Evolutionary conservation across 1,140 invertebrate genomes (phyloP).

Genomic region (Prorops nasuta): DNA sequence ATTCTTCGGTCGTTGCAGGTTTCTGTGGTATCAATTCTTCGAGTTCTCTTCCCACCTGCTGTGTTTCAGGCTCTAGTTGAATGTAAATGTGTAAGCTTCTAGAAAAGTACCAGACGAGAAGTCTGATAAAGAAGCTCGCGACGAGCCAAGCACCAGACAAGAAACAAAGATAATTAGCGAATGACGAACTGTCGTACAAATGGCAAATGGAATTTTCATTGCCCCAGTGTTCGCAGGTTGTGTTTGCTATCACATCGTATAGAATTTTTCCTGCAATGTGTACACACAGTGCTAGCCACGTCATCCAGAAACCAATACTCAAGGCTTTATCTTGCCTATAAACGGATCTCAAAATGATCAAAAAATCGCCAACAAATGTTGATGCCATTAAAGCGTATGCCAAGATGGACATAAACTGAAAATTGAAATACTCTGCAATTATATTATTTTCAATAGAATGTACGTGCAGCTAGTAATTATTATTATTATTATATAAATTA

Average conservation of each 20-base stretch:
- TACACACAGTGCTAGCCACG: conserved; percentile 55
- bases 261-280: conserved; percentile 59
- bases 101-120: conserved; percentile 33
- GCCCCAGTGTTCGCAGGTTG: conserved; percentile 42
- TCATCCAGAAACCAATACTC: conserved; percentile 60
- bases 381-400: conserved; percentile 42
- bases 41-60: conserved; percentile 19
- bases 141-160: conserved; percentile 33
- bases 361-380: conserved; percentile 57
- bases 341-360: conserved; percentile 60
- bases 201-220: conserved; percentile 26
- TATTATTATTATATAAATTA: background rate
- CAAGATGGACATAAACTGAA: conserved; percentile 34
- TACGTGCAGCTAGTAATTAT: background rate
- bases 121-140: conserved; percentile 30
- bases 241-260: conserved; percentile 54
- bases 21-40: conserved; percentile 15
- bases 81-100: conserved; percentile 37
- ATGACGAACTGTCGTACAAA: conserved; percentile 32
- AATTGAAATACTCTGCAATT: background rate
- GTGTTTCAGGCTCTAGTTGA: conserved; percentile 8
- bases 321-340: conserved; percentile 61
- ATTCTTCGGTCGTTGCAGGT: background rate
- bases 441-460: background rate
- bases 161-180: conserved; percentile 42